These are phyloP conservation scores for Holacanthella duospinosa DNA, from an alignment of 2,888 invertebrate genomes.

Conservation along the genomic window DNA sequence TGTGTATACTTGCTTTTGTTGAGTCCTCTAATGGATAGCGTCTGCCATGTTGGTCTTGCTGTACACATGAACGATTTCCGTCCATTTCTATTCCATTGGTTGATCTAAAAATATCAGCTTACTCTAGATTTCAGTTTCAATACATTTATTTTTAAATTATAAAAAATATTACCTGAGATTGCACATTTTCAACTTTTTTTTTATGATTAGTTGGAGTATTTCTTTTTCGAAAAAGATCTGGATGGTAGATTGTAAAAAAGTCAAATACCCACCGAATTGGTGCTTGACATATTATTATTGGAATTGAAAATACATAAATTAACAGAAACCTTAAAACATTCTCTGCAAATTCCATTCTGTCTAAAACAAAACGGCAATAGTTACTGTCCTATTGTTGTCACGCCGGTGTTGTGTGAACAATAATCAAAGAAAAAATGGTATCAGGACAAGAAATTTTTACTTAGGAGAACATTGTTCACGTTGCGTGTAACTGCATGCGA, in stretches of 20 bases:
- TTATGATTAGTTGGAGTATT: background rate
- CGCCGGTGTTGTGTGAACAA: no score
- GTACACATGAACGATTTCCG: constrained; percentile 1
- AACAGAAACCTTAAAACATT: background rate
- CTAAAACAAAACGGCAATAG: no score
- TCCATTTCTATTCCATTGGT: background rate
- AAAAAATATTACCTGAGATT: background rate
- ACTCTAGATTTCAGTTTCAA: background rate
- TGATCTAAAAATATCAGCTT: background rate
- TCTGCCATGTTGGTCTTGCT: background rate
- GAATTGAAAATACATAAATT: background rate
- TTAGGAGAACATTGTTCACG: no score
- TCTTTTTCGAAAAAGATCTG: background rate
- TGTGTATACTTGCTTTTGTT: background rate
- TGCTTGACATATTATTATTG: background rate
- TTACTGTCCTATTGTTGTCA: no score
- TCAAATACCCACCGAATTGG: constrained; percentile 1
- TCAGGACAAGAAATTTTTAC: no score
- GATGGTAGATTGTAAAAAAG: background rate
- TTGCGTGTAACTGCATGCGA: no score
- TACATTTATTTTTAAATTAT: background rate
- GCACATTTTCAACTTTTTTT: background rate
- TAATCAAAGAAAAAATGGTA: no score
- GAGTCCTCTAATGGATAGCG: background rate
- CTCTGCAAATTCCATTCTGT: background rate